Evolutionary conservation across 2,888 invertebrate species (phyloP), one percentile per base, ranked within the genome.

Genomic region (Cataglyphis altisquamis): DNA sequence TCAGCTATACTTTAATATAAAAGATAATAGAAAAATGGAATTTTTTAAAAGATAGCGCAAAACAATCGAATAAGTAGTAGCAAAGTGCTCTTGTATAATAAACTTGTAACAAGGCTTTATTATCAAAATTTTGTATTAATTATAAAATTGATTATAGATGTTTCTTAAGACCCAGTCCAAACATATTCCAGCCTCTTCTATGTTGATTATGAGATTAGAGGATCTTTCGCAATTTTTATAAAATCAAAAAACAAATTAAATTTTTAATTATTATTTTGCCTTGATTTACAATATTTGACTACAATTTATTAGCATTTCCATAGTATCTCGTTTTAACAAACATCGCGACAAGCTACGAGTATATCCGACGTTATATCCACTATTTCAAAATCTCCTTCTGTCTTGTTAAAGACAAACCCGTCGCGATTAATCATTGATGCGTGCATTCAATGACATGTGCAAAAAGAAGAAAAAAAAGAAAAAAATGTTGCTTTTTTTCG

Each of bases 51-150:
- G 25, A 66, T 48, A 75, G 39, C 52, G 12, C 9, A n/a, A 6
- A 25, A 67, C 66, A 66, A 77, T 39, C 18, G 39, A 52, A 67
- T 1, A 2, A 55, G 12, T 25, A 63, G 21, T 45, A 29, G 3
- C 9, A 39, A 15, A 63, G 18, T 74, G 25, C 9, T 3, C 12
- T 29, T 29, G 2, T 29, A 29, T 29, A 29, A 36, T 63, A 63
- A 63, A 36, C 25, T 52, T 48, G 21, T 39, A 48, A n/a, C 2
- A 39, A n/a, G 12, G 6, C 1, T 63, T 45, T 52, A 18, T 55
- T 64, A 66, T 41, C 8, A 39, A 66, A 12, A 77, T 52, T 67
- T 67, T 55, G n/a, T 29, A n/a, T 67, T 39, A 36, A 36, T 36
- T 36, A 36, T 36, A 36, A 36, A 36, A 36, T 36, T 36, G 36